phyloP scores from a whole-genome alignment of 2,888 invertebrate species.

The Abscondita cerata region DNA sequence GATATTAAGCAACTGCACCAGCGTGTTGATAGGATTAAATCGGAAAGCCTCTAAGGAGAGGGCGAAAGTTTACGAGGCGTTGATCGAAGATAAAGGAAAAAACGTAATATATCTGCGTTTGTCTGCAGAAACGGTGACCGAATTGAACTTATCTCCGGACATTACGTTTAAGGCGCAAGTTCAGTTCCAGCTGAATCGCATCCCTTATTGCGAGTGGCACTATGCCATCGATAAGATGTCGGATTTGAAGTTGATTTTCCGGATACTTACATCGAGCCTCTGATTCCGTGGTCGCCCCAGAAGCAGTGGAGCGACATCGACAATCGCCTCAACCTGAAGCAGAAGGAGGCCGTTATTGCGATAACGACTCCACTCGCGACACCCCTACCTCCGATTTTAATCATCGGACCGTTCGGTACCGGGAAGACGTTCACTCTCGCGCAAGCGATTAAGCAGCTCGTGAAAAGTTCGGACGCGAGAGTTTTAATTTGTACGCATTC shows the following conservation, averaged over 20 bases:
- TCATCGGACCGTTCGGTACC: slow-evolving; percentile 84
- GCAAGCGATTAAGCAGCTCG: slow-evolving; percentile 71
- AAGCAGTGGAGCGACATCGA: slow-evolving; percentile 74
- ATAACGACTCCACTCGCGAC: slow-evolving; percentile 72
- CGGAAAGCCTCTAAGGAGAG: slow-evolving; percentile 39
- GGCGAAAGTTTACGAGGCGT: slow-evolving; percentile 72
- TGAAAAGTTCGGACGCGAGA: slow-evolving; percentile 68
- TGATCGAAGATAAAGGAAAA: slow-evolving; percentile 78
- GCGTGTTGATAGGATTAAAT: slow-evolving; percentile 64
- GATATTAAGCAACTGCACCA: slow-evolving; percentile 77
- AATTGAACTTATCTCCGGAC: slow-evolving; percentile 66
- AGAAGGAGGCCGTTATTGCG: slow-evolving; percentile 78
- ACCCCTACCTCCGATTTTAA: slow-evolving; percentile 72
- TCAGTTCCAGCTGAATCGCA: slow-evolving; percentile 81
- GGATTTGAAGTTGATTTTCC: slow-evolving; percentile 78
- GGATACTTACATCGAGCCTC: slow-evolving; percentile 66
- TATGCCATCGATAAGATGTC: slow-evolving; percentile 79
- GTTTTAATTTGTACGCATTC: slow-evolving; percentile 87
- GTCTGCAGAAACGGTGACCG: slow-evolving; percentile 70
- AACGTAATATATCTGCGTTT: slow-evolving; percentile 77
- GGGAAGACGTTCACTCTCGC: slow-evolving; percentile 87
- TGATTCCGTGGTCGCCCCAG: slow-evolving; percentile 73
- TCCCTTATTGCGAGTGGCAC: slow-evolving; percentile 86
- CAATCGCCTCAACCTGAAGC: slow-evolving; percentile 74
- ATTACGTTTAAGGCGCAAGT: slow-evolving; percentile 73